These are phyloP conservation scores for Pangasius mekongensis DNA, from an alignment of 2,797 vertebrate species.

Conservation along the genomic window DNA sequence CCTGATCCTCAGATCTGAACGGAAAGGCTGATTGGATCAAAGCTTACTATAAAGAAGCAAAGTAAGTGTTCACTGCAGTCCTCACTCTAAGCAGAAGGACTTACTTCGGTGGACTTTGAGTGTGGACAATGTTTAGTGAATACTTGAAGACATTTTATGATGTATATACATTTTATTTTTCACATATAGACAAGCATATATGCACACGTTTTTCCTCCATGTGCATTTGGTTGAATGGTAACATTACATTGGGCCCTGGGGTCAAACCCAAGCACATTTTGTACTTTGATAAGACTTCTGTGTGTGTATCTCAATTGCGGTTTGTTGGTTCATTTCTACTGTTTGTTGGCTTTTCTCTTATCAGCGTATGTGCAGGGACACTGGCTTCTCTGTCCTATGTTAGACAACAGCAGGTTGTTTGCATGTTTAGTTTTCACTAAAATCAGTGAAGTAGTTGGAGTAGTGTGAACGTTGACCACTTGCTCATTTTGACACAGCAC, in stretches of 20 bases:
- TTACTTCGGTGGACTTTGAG: neutral
- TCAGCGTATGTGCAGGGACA: slow-evolving; percentile 47
- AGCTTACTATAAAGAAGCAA: slow-evolving; percentile 30
- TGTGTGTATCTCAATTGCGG: slow-evolving; percentile 19
- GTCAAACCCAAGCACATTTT: neutral
- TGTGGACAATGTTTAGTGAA: neutral
- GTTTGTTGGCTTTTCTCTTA: slow-evolving; percentile 41
- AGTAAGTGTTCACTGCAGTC: slow-evolving; percentile 35
- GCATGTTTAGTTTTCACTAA: slow-evolving; percentile 23
- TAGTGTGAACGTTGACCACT: neutral
- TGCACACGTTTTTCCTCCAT: neutral
- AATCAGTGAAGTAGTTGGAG: slow-evolving; percentile 1
- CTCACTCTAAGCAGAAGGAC: neutral
- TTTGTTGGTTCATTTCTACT: slow-evolving; percentile 31
- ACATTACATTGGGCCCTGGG: neutral
- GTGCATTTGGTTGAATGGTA: neutral
- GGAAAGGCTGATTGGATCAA: slow-evolving; percentile 28
- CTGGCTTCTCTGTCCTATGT: slow-evolving; percentile 31
- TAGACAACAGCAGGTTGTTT: slow-evolving; percentile 19
- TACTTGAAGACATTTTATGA: neutral
- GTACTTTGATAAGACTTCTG: neutral
- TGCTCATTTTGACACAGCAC: neutral
- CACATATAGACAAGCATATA: neutral
- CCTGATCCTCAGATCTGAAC: slow-evolving; percentile 12
- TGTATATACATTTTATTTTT: neutral